Conservation (phyloP, 2,113 vertebrate genomes). For the human region GRCh38 chr6:44713001-44713500, state of each 20-base stretch:
- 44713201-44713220: slow-evolving; percentile 35
- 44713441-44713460: neutral
- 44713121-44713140: slow-evolving; percentile 35
- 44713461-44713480: neutral
- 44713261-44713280: slow-evolving; percentile 30
- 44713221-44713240: slow-evolving; percentile 43
- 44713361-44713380: slow-evolving; percentile 60
- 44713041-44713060: slow-evolving; percentile 42
- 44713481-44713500: neutral
- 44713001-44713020: slow-evolving; percentile 68
- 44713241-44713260: slow-evolving; percentile 53
- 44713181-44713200: slow-evolving; percentile 74
- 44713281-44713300: slow-evolving; percentile 11
- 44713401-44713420: neutral
- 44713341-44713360: slow-evolving; percentile 41
- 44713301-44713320: slow-evolving; percentile 48
- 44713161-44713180: slow-evolving; percentile 59
- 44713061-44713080: slow-evolving; percentile 5
- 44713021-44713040: slow-evolving; percentile 64
- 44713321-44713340: slow-evolving; percentile 35
- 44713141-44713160: neutral
- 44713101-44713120: slow-evolving; percentile 39
- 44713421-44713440: slow-evolving; percentile 35
- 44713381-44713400: slow-evolving; percentile 54
- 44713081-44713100: neutral